Conservation (phyloP, 2,797 vertebrate species). For the Coranthus polyacanthus region DNA sequence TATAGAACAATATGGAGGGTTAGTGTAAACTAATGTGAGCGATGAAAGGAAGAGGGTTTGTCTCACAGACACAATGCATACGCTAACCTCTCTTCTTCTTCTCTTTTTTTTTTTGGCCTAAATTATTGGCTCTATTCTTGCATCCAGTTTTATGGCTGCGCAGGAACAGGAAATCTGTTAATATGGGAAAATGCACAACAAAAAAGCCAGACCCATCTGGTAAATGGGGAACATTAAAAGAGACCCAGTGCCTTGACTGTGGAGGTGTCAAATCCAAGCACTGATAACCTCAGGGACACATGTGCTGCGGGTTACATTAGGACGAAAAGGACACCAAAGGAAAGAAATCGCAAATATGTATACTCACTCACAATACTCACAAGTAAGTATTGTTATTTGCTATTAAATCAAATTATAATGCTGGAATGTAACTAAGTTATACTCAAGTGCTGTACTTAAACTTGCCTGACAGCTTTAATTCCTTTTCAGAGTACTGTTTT, state of each 20-base stretch:
- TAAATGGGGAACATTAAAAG: slow-evolving; percentile 23
- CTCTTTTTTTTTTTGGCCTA: slow-evolving; percentile 24
- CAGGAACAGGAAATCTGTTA: slow-evolving; percentile 66
- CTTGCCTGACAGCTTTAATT: too few relatives aligned
- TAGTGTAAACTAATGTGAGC: slow-evolving; percentile 28
- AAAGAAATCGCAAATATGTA: too few relatives aligned
- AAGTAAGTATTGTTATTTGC: too few relatives aligned
- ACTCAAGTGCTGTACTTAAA: too few relatives aligned
- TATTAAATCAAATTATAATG: too few relatives aligned
- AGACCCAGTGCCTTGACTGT: slow-evolving; percentile 43
- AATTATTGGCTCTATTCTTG: slow-evolving; percentile 35
- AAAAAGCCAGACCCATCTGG: slow-evolving; percentile 51
- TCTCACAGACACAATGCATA: slow-evolving; percentile 28
- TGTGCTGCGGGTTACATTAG: slow-evolving; percentile 20
- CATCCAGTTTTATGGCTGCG: slow-evolving; percentile 50
- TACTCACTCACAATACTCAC: too few relatives aligned
- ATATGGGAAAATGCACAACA: slow-evolving; percentile 56
- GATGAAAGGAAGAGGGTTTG: slow-evolving; percentile 8
- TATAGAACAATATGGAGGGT: slow-evolving; percentile 18
- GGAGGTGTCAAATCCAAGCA: slow-evolving; percentile 60
- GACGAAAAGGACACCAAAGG: too few relatives aligned
- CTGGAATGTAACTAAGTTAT: too few relatives aligned
- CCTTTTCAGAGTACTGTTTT: too few relatives aligned
- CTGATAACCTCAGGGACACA: slow-evolving; percentile 46
- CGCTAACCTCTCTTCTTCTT: slow-evolving; percentile 18